phyloP scores from a whole-genome alignment of 2,113 vertebrate species.

The Hemiprocne comata region DNA sequence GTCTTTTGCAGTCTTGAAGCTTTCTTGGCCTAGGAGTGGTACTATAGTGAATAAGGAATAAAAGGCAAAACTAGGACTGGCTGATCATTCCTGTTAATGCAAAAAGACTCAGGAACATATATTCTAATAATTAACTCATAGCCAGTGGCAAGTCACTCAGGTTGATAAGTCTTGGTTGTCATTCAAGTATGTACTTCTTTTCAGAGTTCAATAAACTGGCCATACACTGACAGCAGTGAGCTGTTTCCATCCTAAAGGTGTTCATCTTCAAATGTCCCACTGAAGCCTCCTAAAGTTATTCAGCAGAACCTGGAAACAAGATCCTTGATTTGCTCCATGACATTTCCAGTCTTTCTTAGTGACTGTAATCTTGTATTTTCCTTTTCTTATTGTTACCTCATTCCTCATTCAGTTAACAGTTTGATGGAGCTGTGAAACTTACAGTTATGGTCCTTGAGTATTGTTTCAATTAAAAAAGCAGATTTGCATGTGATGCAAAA shows the following conservation, averaged over 20 bases:
- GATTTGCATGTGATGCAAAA: neutral
- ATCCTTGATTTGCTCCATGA: neutral
- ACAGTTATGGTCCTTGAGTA: neutral
- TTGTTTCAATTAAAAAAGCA: neutral
- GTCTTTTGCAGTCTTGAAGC: neutral
- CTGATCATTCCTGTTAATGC: neutral
- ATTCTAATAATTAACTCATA: neutral
- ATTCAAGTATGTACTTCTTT: neutral
- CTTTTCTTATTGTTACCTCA: neutral
- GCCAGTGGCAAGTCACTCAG: neutral
- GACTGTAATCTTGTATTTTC: neutral
- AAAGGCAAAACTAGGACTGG: neutral
- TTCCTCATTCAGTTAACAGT: neutral
- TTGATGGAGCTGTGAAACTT: neutral
- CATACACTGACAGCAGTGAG: neutral
- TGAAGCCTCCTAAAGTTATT: neutral
- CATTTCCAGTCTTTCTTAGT: neutral
- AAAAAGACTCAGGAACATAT: neutral
- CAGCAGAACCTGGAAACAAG: neutral
- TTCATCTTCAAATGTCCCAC: neutral
- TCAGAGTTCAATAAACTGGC: neutral
- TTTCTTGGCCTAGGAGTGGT: neutral
- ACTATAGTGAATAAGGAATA: neutral
- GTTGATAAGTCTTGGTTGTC: neutral
- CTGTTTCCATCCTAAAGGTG: neutral